Evolutionary conservation across 2,113 vertebrate species (phyloP), one percentile per base, ranked within the genome.

Genomic region (Zosterops borbonicus): DNA sequence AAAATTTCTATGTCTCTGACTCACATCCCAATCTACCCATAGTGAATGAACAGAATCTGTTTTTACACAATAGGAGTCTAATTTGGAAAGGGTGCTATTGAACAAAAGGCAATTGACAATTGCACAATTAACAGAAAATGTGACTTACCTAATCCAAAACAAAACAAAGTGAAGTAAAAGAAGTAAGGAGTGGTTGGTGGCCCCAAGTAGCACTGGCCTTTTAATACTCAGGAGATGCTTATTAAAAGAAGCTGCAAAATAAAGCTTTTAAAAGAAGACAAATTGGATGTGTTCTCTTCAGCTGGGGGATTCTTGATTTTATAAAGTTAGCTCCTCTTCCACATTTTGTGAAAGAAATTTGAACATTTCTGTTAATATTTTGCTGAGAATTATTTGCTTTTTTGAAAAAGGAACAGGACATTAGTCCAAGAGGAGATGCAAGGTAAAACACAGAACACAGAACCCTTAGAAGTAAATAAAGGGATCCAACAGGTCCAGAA

Each of bases 211-310:
- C 41, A 64, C 9, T 37, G 39, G 28, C 49, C 29, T 91, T 89
- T 68, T 77, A 91, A 86, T 62, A 46, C 53, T 9, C 65, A 80
- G 35, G 39, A 79, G 65, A 76, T 63, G 46, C 18, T 62, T 78
- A 76, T 49, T 93, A 79, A 80, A 90, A 80, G n/a, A 80, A 76
- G 9, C 37, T 94, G 35, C 39, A 87, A 92, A 87, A 91, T 25
- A 71, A 95, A 76, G 41, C 9, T 56, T 60, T 90, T 41, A 39
- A 76, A 81, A 84, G 15, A 73, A 55, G 24, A 64, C n/a, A 69
- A 87, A 82, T 42, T n/a, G 25, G 27, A 65, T 80, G 12, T 58
- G 33, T 74, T 46, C 55, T 76, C 4, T 76, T 71, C 83, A 85
- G 9, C 31, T 63, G 42, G n/a, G 31, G 28, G 24, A 83, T 44